These are phyloP conservation scores for Chironomus riparius DNA, from an alignment of 2,888 invertebrate species.

Conservation along the genomic window DNA sequence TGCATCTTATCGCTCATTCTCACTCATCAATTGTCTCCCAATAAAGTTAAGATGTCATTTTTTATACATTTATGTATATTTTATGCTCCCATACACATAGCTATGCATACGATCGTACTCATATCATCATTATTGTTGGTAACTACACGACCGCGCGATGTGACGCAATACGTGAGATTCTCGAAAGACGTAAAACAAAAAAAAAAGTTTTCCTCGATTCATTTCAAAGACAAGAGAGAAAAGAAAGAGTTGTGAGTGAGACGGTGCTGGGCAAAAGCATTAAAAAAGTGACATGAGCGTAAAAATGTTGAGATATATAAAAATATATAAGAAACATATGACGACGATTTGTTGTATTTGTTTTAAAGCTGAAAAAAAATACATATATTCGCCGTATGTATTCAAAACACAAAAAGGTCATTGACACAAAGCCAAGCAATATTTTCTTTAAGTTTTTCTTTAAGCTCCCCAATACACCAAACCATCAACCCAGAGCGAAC, in stretches of 20 bases:
- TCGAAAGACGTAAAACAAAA: neutral
- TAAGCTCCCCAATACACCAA: conserved; percentile 6
- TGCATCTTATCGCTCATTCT: neutral
- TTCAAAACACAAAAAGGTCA: conserved; percentile 25
- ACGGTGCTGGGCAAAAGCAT: neutral
- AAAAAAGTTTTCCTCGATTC: neutral
- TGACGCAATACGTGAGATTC: neutral
- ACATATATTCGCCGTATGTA: conserved; percentile 21
- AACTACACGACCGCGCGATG: neutral
- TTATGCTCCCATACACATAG: neutral
- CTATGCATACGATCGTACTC: neutral
- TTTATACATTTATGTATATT: neutral
- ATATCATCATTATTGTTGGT: too few relatives aligned
- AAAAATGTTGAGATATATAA: conserved; percentile 7
- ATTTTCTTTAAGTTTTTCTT: conserved; percentile 22
- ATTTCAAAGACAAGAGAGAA: neutral
- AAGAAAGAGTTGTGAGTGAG: neutral
- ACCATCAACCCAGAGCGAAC: neutral
- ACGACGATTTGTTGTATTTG: conserved; percentile 27
- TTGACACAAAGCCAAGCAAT: neutral
- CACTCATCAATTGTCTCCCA: neutral
- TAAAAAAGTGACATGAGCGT: conserved; percentile 25
- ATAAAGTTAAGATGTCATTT: neutral
- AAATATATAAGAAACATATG: conserved; percentile 26
- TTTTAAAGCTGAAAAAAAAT: conserved; percentile 6